Evolutionary conservation across 2,888 invertebrate genomes (phyloP), one percentile per base, ranked within the genome.

Genomic region (Tetragnatha montana): DNA sequence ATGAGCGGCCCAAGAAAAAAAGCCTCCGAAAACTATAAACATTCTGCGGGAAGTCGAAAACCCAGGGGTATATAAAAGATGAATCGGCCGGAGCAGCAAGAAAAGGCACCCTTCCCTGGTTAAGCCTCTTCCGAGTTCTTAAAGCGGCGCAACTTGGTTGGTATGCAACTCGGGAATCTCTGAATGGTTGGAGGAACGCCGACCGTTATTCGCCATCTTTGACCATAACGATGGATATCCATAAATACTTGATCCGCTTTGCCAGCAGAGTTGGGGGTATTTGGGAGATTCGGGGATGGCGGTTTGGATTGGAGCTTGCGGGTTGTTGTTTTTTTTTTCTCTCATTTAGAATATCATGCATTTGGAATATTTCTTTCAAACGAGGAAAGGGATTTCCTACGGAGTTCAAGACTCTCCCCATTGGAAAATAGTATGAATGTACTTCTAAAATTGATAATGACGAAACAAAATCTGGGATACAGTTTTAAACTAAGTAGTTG

Each of bases 161-260:
- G 86, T 86, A 86, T 86, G 86, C 86, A 86, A 80, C 73, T 35
- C 79, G 73, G 50, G 35, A 51, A 73, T 19, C 35, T 21, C 19
- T 19, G 12, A 21, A 60, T 49, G 86, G 79, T 79, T 14, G 51
- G 71, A 21, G 17, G 21, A 10, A n/a, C 49, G 75, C 35, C n/a
- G 35, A 35, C 35, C 35, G 49, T 47, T 75, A 47, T 76, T 35
- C 83, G 83, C 83, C 83, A 83, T 83, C 12, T 83, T 75, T 83
- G 83, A 68, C 60, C 82, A 82, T 51, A 35, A 17, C 68, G n/a
- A 60, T 60, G 21, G 8, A 10, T 17, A 12, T 17, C 60, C 60
- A 60, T 60, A 60, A 60, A 60, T 60, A 60, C 14, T 17, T 12
- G 60, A 60, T 60, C 60, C 60, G 60, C 35, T 35, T 60, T 60